Evolutionary conservation across 2,888 invertebrate genomes (phyloP).

Genomic region (Pogonocherus hispidulus): DNA sequence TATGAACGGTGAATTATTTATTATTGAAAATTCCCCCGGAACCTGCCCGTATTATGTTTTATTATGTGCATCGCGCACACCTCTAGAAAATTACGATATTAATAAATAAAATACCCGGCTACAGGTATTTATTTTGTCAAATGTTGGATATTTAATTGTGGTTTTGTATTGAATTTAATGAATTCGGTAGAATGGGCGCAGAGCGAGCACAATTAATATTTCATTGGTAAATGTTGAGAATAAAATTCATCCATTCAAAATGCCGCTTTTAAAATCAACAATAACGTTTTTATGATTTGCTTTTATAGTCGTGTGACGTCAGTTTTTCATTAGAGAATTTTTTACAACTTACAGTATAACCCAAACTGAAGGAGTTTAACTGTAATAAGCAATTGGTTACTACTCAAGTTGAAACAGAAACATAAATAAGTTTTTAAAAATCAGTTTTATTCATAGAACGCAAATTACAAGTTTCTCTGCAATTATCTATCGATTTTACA

Average conservation of each 20-base stretch:
- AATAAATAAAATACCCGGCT: background rate
- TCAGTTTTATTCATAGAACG: too few relatives aligned
- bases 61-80: background rate
- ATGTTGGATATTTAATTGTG: slow-evolving; percentile 11
- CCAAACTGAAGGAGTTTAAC: too few relatives aligned
- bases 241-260: slow-evolving; percentile 1
- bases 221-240: slow-evolving; percentile 1
- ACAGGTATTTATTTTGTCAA: slow-evolving; percentile 2
- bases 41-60: background rate
- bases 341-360: too few relatives aligned
- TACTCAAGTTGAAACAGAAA: too few relatives aligned
- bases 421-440: too few relatives aligned
- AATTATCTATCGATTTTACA: too few relatives aligned
- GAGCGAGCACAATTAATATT: slow-evolving; percentile 9
- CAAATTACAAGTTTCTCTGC: too few relatives aligned
- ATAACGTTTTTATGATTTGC: background rate
- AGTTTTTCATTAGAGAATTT: background rate
- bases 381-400: too few relatives aligned
- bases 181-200: background rate
- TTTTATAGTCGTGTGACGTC: background rate
- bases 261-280: background rate
- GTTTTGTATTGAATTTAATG: slow-evolving; percentile 1
- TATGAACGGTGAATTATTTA: background rate
- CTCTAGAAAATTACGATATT: background rate
- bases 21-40: background rate